phyloP scores from a whole-genome alignment of 2,888 invertebrate species.

The Periphyllus acericola region DNA sequence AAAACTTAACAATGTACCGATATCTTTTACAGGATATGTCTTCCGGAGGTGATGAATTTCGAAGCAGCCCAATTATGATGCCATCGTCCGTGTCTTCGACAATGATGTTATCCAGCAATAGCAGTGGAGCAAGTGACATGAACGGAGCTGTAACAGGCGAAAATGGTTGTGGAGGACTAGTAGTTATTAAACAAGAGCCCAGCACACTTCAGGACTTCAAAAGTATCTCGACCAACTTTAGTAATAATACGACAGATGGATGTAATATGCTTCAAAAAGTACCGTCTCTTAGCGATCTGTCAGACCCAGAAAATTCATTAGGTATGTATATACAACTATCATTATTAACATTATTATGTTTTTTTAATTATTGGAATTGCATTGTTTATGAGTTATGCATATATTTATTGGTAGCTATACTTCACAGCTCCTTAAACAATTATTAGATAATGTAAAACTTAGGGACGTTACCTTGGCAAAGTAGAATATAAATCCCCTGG shows the following conservation, averaged over 20 bases:
- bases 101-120: slow-evolving; percentile 25
- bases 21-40: slow-evolving; percentile 37
- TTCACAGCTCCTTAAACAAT: too few relatives aligned
- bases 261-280: slow-evolving; percentile 75
- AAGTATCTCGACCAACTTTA: slow-evolving; percentile 12
- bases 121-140: slow-evolving; percentile 1
- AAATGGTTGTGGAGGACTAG: slow-evolving; percentile 34
- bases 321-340: slow-evolving; percentile 76
- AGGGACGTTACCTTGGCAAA: too few relatives aligned
- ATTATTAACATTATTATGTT: neutral
- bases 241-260: slow-evolving; percentile 8
- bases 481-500: too few relatives aligned
- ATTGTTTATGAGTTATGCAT: too few relatives aligned
- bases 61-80: slow-evolving; percentile 44
- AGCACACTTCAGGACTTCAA: slow-evolving; percentile 23
- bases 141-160: slow-evolving; percentile 8
- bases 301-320: slow-evolving; percentile 88
- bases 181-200: slow-evolving; percentile 46
- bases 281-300: slow-evolving; percentile 89
- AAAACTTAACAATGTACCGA: too few relatives aligned
- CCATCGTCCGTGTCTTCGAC: slow-evolving; percentile 36
- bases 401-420: too few relatives aligned
- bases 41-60: slow-evolving; percentile 43
- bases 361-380: neutral
- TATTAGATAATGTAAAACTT: too few relatives aligned